phyloP scores from a whole-genome alignment of 37 sponge, comb jelly and placozoan genomes.

The Cliona cf. orientalis region DNA sequence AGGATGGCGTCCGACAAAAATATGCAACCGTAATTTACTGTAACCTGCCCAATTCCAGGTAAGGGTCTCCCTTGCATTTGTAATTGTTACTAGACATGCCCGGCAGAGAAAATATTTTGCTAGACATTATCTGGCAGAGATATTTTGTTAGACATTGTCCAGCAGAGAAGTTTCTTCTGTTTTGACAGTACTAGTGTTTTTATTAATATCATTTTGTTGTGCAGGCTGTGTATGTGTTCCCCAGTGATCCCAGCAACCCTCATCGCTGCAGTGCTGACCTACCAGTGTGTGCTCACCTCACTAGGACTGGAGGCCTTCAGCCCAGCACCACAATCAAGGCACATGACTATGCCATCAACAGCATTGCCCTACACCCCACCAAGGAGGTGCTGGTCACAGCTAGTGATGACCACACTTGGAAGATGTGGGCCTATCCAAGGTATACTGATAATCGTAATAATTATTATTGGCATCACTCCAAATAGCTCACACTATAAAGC shows the following conservation, averaged over 20 bases:
- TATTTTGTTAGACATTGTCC: too few species aligned
- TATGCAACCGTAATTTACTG: too few species aligned
- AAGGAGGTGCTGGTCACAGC: slow-evolving; percentile 81
- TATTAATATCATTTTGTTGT: not conserved
- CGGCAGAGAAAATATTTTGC: too few species aligned
- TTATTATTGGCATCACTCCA: too few species aligned
- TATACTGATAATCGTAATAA: not conserved
- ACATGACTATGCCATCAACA: slow-evolving; percentile 61
- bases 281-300: slow-evolving; percentile 73
- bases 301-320: slow-evolving; percentile 77
- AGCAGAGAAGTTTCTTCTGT: too few species aligned
- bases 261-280: slow-evolving; percentile 19
- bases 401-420: slow-evolving; percentile 97
- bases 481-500: too few species aligned
- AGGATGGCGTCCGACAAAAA: too few species aligned
- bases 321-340: slow-evolving; percentile 38
- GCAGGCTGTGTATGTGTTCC: slow-evolving; percentile 27
- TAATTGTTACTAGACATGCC: too few species aligned
- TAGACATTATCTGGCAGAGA: slow-evolving; percentile 13
- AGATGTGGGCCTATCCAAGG: slow-evolving; percentile 85
- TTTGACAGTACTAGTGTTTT: not conserved
- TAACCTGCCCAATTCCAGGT: too few species aligned
- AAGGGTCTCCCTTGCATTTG: too few species aligned
- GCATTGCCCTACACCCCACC: slow-evolving; percentile 71
- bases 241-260: slow-evolving; percentile 62